Base-by-base conservation (phyloP, 2,113 vertebrate genomes). In the Psettodes erumei region DNA sequence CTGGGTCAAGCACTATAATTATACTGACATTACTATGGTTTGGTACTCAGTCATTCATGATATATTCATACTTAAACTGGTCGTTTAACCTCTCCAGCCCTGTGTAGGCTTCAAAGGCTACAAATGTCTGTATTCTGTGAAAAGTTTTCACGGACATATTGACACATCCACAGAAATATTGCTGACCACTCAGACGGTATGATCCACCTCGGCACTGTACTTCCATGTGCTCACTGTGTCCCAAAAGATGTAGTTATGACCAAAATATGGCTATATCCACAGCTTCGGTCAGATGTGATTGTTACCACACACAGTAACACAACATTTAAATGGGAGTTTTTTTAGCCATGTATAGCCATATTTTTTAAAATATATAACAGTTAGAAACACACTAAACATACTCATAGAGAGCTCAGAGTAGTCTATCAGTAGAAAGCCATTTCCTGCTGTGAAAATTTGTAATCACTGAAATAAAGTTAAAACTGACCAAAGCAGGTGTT, bases 1-100 rank as follows among this genome's bases (percentile, higher is more conserved):
- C 45, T 11, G n/a, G 21, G 19, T 32, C 38, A 78, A 85, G 72
- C 45, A 56, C 47, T 33, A 55, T 42, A 38, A 58, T 27, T 71
- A 62, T 42, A 50, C 6, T 21, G 28, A 51, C 10, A 59, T 35
- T 55, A 13, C 50, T 42, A 71, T 51, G 12, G 8, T 42, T 45
- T 65, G 16, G 25, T 16, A 63, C 27, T 66, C 7, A 32, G 35
- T 61, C 3, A 48, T 33, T 60, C 6, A 21, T 21, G 13, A 73
- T 51, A 10, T 47, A 12, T 27, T 50, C 27, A 60, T n/a, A 43
- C 19, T 38, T 30, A 1, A 21, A 48, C 2, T 28, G 8, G 53
- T 35, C 11, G 32, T 32, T 30, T 25, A 7, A 67, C 6, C 27
- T 4, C 28, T 45, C 40, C 33, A 62, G 37, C 12, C n/a, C 35